phyloP scores from a whole-genome alignment of 1,140 invertebrate species.

The Choristoneura fumiferana region DNA sequence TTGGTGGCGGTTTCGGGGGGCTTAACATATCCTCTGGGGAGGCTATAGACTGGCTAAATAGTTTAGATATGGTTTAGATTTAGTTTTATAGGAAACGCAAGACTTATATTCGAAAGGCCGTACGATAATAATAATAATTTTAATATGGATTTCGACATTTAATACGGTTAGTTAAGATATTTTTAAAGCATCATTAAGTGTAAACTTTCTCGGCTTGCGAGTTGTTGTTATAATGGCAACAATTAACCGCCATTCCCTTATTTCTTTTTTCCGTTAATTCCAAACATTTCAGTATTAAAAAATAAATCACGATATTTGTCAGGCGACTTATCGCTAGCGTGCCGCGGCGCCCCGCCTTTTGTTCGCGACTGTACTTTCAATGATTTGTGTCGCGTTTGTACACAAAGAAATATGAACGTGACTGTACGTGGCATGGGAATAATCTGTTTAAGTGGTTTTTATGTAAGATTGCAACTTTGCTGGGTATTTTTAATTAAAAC shows the following conservation, averaged over 20 bases:
- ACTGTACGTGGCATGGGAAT: not conserved
- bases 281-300: not conserved
- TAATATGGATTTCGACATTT: too few relatives aligned
- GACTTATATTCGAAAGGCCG: too few relatives aligned
- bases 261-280: too few relatives aligned
- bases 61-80: too few relatives aligned
- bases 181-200: not conserved
- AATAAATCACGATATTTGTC: slow-evolving; percentile 35
- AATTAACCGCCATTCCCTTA: too few relatives aligned
- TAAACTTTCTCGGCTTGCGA: not conserved
- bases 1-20: too few relatives aligned
- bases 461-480: not conserved
- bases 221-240: too few relatives aligned
- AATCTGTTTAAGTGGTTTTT: not conserved
- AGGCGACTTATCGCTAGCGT: slow-evolving; percentile 29
- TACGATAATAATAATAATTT: too few relatives aligned
- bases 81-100: too few relatives aligned
- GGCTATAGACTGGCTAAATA: too few relatives aligned
- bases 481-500: not conserved
- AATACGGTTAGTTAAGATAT: too few relatives aligned
- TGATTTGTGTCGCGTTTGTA: not conserved
- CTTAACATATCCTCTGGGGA: too few relatives aligned
- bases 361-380: slow-evolving; percentile 9
- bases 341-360: not conserved
- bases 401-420: not conserved